A percentile compares a stretch with the other conserved stretches of the same genome.
phyloP scores from a whole-genome alignment of 2,888 invertebrate genomes.

The Lasioglossum oenotherae region DNA sequence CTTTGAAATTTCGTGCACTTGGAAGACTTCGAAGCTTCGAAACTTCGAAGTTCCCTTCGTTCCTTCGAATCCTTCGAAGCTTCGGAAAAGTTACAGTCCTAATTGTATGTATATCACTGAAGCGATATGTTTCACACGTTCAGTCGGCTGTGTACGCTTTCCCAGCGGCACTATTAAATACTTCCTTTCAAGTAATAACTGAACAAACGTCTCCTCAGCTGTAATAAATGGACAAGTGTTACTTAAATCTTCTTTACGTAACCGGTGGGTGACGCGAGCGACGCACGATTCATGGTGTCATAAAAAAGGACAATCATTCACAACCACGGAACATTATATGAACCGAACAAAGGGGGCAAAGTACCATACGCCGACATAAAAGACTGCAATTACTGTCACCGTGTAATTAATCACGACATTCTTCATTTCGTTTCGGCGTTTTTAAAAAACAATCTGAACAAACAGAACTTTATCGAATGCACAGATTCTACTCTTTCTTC shows the following conservation, averaged over 20 bases:
- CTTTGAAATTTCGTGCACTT: no score
- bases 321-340: constrained; percentile 5
- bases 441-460: not conserved
- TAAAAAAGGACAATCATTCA: not conserved
- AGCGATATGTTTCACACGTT: not conserved
- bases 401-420: not conserved
- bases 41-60: no score
- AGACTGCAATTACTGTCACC: not conserved
- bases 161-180: not conserved
- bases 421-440: not conserved
- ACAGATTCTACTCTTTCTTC: no score
- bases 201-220: not conserved
- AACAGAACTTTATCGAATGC: not conserved
- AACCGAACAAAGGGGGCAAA: not conserved
- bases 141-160: not conserved
- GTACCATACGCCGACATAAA: not conserved
- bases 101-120: not conserved
- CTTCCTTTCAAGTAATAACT: not conserved
- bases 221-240: constrained; percentile 5
- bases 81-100: no score
- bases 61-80: no score
- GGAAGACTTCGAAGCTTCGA: no score
- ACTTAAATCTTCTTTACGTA: constrained; percentile 14
- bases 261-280: not conserved
- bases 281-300: constrained; percentile 4